Evolutionary conservation across 2,888 invertebrate genomes (phyloP).

Genomic region (Lepidocyrtoides sp.): DNA sequence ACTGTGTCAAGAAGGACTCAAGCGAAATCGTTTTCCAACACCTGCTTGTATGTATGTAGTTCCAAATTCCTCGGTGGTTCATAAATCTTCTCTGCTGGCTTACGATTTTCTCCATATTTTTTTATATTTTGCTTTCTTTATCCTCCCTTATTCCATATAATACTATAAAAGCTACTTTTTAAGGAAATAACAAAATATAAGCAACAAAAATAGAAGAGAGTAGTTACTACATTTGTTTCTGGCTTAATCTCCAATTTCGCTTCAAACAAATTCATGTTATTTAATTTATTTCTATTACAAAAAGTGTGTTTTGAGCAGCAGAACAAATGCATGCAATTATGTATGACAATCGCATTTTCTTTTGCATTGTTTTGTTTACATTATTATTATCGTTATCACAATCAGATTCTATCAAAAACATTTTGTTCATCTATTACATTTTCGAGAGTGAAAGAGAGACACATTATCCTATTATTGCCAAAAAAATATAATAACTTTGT

Average conservation of each 20-base stretch:
- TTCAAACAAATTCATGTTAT: background rate
- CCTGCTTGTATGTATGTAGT: too few relatives aligned
- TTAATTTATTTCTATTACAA: background rate
- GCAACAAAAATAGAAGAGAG: too few relatives aligned
- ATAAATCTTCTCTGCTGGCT: too few relatives aligned
- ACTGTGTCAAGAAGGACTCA: too few relatives aligned
- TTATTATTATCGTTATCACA: slow-evolving; percentile 22
- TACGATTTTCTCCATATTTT: too few relatives aligned
- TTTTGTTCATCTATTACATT: background rate
- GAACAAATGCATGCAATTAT: slow-evolving; percentile 26
- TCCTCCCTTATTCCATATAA: too few relatives aligned
- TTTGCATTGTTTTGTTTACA: slow-evolving; percentile 55
- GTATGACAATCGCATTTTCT: slow-evolving; percentile 43
- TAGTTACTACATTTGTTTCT: too few relatives aligned
- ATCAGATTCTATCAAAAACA: slow-evolving; percentile 51
- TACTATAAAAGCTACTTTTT: too few relatives aligned
- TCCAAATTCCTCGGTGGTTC: too few relatives aligned
- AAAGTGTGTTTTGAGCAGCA: slow-evolving; percentile 24
- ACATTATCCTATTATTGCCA: background rate
- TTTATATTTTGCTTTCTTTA: too few relatives aligned
- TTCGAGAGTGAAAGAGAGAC: background rate
- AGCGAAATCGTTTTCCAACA: too few relatives aligned
- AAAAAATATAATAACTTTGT: slow-evolving; percentile 1
- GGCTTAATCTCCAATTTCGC: background rate
- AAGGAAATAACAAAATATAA: too few relatives aligned